Evolutionary conservation across 2,797 vertebrate species (phyloP), one percentile per base, ranked within the genome.

Genomic region (Pteronotus mesoamericanus): DNA sequence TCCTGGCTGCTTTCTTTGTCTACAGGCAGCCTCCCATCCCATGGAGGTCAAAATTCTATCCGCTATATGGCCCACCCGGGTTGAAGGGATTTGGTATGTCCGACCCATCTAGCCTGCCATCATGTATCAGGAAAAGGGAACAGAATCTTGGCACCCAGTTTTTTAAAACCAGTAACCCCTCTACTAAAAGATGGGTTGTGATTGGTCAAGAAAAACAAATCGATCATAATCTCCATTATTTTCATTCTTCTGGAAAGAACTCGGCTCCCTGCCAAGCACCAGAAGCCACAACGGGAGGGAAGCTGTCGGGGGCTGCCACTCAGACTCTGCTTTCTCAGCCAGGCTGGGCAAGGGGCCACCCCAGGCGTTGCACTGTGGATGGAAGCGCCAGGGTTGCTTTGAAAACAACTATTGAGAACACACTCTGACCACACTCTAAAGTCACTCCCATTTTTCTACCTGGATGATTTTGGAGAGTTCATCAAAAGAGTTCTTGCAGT

Each of bases 391-490:
- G 68, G 37, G 21, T 34, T 80, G 44, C 75, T 55, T 10, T 16
- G 80, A 51, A 34, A 86, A 53, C 1, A 86, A 46, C 1, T 2
- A 0, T 0, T 1, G 5, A 6, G 3, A 29, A 39, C 8, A 39
- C 42, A 3, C 1, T 34, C 19, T 1, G 19, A 64, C 37, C 18
- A 15, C 24, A 26, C 14, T n/a, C 2, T 4, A 29, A 24, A 55
- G 42, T 16, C 1, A 0, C 74, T 39, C 61, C 74, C 29, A 0
- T 5, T 15, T 32, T 78, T 83, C 29, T 97, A 99, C 99, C 99
- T 99, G 99, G 96, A 99, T 99, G 95, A 99, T 99, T 98, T 99
- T 99, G 86, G 99, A 99, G 59, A 99, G 99, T 44, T 99, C 99
- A 51, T 99, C 99, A 0, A 99, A 99, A 46, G 99, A 99, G 34